A percentile compares a stretch with the other conserved stretches of the same genome.
Conservation (phyloP, 2,888 invertebrate species). For the Deilephila porcellus region DNA sequence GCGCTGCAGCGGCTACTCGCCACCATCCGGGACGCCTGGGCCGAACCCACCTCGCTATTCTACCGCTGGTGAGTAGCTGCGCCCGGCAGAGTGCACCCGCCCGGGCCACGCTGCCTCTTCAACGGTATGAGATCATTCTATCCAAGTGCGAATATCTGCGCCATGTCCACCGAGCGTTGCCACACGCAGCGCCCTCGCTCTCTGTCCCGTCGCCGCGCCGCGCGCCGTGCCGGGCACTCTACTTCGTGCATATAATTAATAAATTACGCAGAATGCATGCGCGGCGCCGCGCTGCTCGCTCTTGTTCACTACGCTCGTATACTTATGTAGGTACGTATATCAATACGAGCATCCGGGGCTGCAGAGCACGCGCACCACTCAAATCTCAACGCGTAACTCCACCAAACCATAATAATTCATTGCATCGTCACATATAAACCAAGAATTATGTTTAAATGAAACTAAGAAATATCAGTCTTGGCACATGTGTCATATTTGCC, state of each 20-base stretch:
- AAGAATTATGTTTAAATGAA: too few species aligned
- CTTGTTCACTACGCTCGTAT: background rate
- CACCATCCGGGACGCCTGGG: constrained; percentile 73
- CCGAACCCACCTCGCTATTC: constrained; percentile 52
- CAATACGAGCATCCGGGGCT: too few species aligned
- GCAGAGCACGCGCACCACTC: too few species aligned
- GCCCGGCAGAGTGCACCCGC: background rate
- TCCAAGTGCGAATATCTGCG: constrained; percentile 11
- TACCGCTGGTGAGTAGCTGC: constrained; percentile 39
- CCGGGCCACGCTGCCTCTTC: constrained; percentile 12
- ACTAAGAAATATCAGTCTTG: too few species aligned
- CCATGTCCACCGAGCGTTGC: background rate
- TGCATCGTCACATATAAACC: too few species aligned
- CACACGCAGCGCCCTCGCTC: background rate
- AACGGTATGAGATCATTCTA: constrained; percentile 7
- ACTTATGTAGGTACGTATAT: too few species aligned
- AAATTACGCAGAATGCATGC: background rate
- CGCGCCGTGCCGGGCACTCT: background rate
- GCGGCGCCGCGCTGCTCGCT: background rate
- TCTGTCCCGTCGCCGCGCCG: background rate
- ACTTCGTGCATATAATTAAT: background rate
- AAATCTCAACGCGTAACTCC: too few species aligned
- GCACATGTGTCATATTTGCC: too few species aligned
- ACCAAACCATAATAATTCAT: too few species aligned
- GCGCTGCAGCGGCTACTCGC: constrained; percentile 67